Evolutionary conservation across 2,888 invertebrate species (phyloP), one percentile per base, ranked within the genome.

Genomic region (Trichacis sp.): DNA sequence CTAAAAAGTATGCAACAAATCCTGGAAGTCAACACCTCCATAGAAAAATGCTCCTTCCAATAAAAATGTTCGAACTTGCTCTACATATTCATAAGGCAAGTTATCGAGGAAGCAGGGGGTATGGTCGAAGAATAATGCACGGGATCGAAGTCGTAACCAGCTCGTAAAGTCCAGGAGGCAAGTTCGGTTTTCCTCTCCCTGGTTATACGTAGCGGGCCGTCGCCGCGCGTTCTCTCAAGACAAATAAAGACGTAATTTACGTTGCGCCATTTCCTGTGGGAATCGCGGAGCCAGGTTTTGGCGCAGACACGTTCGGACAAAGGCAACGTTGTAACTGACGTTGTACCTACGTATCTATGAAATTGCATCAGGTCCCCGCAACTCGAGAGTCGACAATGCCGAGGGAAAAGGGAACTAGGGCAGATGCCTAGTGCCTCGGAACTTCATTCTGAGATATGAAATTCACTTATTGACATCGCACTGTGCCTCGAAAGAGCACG

Each of bases 241-340:
- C 68, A 70, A 68, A 72, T 69, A 70, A 70, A 69, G 63, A 65
- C 59, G 64, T 70, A 72, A 70, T 72, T 72, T 70, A 70, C 70
- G 69, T 69, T 61, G 61, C 62, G 50, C 51, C 55, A 59, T 56
- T 57, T 68, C 66, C 58, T 64, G 56, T 58, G 62, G 63, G 64
- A 58, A 49, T 40, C 6, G 42, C 48, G 29, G 45, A 17, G 17
- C 15, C 18, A 36, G 52, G 47, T 46, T 47, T 33, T 45, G 46
- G 38, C 38, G 49, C 59, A 60, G 50, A 62, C 52, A 46, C 46
- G 43, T 29, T 52, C 46, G 64, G 64, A 69, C 67, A 69, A 69
- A 64, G 54, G 55, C 60, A 54, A 18, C 38, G 52, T 52, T 56
- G 54, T 52, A 48, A 64, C 49, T 58, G 61, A 68, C 69, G 24